Conservation (phyloP, 2,888 invertebrate species). For the Linnaemya vulpina region DNA sequence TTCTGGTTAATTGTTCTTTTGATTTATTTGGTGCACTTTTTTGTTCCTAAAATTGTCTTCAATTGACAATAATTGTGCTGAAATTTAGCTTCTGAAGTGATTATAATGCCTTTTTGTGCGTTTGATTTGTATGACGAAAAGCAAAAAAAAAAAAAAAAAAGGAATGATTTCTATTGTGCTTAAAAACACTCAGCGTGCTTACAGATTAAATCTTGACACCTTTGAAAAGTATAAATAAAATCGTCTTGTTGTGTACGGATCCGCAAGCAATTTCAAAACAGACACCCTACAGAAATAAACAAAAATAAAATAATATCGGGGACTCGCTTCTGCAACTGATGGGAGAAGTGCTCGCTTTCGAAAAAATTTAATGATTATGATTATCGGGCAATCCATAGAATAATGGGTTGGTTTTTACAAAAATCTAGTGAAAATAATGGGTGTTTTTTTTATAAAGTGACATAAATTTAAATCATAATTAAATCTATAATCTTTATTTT, state of each 20-base stretch:
- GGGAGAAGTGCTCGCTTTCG: too few relatives aligned
- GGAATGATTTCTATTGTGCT: slow-evolving; percentile 21
- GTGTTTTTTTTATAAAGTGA: too few relatives aligned
- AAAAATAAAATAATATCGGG: too few relatives aligned
- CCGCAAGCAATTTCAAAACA: not conserved
- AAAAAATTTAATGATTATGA: too few relatives aligned
- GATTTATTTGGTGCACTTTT: slow-evolving; percentile 6
- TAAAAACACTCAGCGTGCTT: slow-evolving; percentile 19
- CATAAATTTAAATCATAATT: too few relatives aligned
- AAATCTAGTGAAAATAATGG: too few relatives aligned
- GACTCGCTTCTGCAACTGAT: too few relatives aligned
- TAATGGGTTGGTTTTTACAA: too few relatives aligned
- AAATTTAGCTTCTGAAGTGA: slow-evolving; percentile 66
- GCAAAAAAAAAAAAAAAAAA: not conserved
- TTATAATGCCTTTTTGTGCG: slow-evolving; percentile 52
- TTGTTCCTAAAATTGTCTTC: slow-evolving; percentile 77
- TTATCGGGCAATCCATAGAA: too few relatives aligned
- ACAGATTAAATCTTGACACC: slow-evolving; percentile 61
- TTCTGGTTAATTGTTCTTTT: not conserved
- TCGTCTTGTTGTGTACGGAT: not conserved
- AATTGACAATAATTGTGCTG: slow-evolving; percentile 80
- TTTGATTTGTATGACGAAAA: slow-evolving; percentile 2
- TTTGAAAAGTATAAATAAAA: slow-evolving; percentile 39
- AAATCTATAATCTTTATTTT: too few relatives aligned
- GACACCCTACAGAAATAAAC: slow-evolving; percentile 7